A percentile compares a stretch with the other conserved stretches of the same genome.
These are phyloP conservation scores for Platerodrilus igneus DNA, from an alignment of 2,888 invertebrate genomes.

Conservation along the genomic window DNA sequence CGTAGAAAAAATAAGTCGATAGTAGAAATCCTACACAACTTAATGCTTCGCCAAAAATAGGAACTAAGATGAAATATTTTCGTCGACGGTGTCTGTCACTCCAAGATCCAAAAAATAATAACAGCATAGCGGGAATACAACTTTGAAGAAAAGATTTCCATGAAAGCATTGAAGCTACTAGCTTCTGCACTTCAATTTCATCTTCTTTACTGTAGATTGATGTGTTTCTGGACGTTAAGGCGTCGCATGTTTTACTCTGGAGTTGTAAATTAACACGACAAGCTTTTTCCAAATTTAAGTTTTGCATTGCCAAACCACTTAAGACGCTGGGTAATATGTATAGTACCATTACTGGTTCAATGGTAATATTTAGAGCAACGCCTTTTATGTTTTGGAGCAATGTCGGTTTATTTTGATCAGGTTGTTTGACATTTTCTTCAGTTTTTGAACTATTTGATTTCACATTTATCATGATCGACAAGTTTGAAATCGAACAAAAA, in stretches of 20 bases:
- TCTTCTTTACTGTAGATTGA: slow-evolving; percentile 57
- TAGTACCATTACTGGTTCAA: slow-evolving; percentile 65
- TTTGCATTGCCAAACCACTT: slow-evolving; percentile 70
- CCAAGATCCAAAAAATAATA: slow-evolving; percentile 59
- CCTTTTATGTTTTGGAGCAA: too few species aligned
- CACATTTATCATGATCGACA: too few species aligned
- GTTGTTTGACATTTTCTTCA: slow-evolving; percentile 34
- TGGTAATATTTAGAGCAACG: slow-evolving; percentile 43
- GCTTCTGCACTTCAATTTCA: slow-evolving; percentile 41
- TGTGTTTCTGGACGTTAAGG: slow-evolving; percentile 65
- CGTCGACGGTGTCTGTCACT: slow-evolving; percentile 56
- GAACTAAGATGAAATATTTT: slow-evolving; percentile 55
- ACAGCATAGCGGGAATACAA: slow-evolving; percentile 52
- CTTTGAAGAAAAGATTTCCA: slow-evolving; percentile 55
- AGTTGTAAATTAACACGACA: slow-evolving; percentile 73
- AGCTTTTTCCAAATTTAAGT: slow-evolving; percentile 77
- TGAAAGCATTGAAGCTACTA: slow-evolving; percentile 47
- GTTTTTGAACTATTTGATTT: too few species aligned
- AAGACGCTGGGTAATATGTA: slow-evolving; percentile 57
- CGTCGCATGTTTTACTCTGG: slow-evolving; percentile 65
- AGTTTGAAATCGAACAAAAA: too few species aligned
- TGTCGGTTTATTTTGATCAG: too few species aligned
- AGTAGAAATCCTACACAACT: slow-evolving; percentile 51
- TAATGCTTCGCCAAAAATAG: slow-evolving; percentile 53
- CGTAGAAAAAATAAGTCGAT: slow-evolving; percentile 53